These are phyloP conservation scores for Lepilemur ruficaudatus DNA, from an alignment of 2,797 vertebrate genomes.

Conservation along the genomic window DNA sequence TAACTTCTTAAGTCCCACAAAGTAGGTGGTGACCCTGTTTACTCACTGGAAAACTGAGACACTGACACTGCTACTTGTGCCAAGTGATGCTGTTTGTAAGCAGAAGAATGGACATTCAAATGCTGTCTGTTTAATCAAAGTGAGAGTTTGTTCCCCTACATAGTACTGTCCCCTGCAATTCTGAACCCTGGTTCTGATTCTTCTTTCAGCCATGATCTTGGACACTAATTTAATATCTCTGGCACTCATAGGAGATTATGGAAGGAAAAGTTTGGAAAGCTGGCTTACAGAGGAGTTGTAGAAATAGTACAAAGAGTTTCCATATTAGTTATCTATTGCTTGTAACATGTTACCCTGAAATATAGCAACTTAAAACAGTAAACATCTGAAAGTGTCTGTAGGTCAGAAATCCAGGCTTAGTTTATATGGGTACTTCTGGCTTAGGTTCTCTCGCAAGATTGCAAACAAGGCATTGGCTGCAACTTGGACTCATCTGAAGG, in stretches of 20 bases:
- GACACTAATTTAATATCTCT: slow-evolving; percentile 33
- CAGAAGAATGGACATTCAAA: neutral
- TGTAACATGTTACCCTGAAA: neutral
- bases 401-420: neutral
- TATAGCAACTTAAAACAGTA: neutral
- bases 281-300: neutral
- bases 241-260: neutral
- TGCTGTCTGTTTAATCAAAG: neutral
- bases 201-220: neutral
- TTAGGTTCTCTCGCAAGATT: neutral
- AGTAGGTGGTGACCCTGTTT: neutral
- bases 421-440: neutral
- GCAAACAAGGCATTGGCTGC: neutral
- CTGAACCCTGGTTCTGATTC: neutral
- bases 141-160: neutral
- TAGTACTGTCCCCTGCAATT: neutral
- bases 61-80: neutral
- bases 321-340: neutral
- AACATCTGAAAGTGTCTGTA: neutral
- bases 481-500: neutral
- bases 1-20: neutral
- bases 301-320: neutral
- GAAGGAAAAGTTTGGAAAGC: neutral
- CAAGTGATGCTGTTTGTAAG: neutral
- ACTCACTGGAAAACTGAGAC: neutral